Conservation (phyloP, 1,140 invertebrate species). For the Drosophila carrolli region DNA sequence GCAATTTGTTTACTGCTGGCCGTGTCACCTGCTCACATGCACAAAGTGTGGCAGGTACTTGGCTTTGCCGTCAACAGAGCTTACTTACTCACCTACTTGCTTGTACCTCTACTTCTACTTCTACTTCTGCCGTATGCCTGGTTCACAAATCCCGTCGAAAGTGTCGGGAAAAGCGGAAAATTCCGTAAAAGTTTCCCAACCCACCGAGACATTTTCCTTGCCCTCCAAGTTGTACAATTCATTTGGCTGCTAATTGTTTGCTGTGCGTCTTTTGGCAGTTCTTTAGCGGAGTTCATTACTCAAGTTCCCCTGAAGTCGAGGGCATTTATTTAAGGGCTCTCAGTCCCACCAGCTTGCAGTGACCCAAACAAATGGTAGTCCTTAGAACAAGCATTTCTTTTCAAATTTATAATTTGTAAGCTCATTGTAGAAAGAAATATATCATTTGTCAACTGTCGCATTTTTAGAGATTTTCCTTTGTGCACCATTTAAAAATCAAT, state of each 20-base stretch:
- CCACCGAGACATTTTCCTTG: neutral
- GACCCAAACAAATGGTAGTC: constrained; percentile 1
- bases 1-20: constrained; percentile 9
- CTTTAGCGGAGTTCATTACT: constrained; percentile 20
- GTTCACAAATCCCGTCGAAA: neutral
- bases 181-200: neutral
- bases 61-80: constrained; percentile 1
- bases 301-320: neutral
- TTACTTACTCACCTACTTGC: neutral
- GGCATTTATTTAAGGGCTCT: neutral
- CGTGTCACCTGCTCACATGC: constrained; percentile 9
- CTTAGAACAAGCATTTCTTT: constrained; percentile 1
- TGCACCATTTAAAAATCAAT: neutral
- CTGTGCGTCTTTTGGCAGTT: constrained; percentile 13
- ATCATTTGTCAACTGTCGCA: neutral
- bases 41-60: constrained; percentile 6
- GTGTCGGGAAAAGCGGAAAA: neutral
- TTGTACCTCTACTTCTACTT: neutral
- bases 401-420: neutral
- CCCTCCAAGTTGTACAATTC: constrained; percentile 24
- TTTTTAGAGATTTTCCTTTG: neutral
- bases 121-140: too few relatives aligned
- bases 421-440: neutral
- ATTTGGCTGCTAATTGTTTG: constrained; percentile 43
- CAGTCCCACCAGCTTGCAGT: neutral